phyloP scores from a whole-genome alignment of 2,113 vertebrate genomes.

The Eclectus roratus region DNA sequence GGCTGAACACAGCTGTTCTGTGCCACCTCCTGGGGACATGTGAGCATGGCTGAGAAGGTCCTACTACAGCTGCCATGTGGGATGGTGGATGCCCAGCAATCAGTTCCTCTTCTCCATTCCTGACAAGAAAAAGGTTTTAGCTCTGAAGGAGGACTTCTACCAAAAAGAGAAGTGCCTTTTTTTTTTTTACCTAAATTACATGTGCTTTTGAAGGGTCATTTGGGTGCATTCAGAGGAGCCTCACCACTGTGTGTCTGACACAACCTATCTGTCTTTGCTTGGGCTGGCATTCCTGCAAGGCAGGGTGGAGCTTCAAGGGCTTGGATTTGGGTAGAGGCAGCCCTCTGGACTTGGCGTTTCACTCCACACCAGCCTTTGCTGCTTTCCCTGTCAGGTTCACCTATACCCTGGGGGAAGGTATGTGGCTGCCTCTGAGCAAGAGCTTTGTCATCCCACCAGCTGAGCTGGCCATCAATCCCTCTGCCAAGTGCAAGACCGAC shows the following conservation, averaged over 20 bases:
- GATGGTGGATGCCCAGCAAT: neutral
- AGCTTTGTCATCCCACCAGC: constrained; percentile 97
- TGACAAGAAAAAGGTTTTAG: neutral
- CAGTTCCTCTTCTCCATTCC: neutral
- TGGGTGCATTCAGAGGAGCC: neutral
- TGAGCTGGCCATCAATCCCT: constrained; percentile 97
- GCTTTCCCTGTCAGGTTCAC: constrained; percentile 84
- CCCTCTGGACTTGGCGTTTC: neutral
- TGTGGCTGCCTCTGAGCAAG: constrained; percentile 98
- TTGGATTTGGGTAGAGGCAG: neutral
- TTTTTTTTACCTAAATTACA: neutral
- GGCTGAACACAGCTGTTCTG: neutral
- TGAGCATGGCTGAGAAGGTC: neutral
- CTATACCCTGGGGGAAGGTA: constrained; percentile 95
- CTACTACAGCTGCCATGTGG: neutral
- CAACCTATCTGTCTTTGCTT: neutral
- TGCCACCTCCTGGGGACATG: constrained; percentile 15
- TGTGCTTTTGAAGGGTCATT: neutral
- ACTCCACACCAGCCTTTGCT: neutral
- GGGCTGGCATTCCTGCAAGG: neutral
- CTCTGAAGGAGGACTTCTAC: neutral
- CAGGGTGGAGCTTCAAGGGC: neutral
- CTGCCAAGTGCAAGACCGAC: constrained; percentile 97
- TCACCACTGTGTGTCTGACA: neutral
- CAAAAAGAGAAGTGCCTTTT: neutral